Evolutionary conservation across 2,888 invertebrate species (phyloP), one percentile per base, ranked within the genome.

Genomic region (Ferrisia virgata): DNA sequence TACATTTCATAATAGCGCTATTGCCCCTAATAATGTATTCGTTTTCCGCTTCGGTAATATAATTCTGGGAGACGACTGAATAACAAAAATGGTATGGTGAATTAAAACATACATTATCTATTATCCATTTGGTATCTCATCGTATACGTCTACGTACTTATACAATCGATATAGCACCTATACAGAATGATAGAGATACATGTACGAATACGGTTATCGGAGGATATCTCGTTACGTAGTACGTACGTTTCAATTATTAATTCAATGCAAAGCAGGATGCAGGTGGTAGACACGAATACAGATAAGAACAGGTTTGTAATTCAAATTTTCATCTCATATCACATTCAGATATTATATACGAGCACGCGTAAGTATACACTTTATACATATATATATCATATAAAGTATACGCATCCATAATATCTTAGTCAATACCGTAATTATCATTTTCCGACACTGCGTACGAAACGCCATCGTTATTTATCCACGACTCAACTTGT

Each of bases 401-500:
- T 47, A 47, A 47, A 47, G 18, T 43, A 31, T 69, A 28, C 69
- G 9, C 69, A 31, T 31, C 31, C 31, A 15, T n/a, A 69, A 69
- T 22, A 13, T 25, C 18, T 64, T 2, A 82, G 40, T 81, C 64
- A 64, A 79, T 86, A 86, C 86, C 86, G 85, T 85, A 85, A 79
- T 86, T 81, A 36, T 85, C 81, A 13, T 78, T 39, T 22, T 79
- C 79, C 31, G 91, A 91, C 43, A 92, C 92, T 87, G 91, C 91
- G 88, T 93, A 93, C 87, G 92, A 92, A 88, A 94, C 93, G 85
- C 93, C 92, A 87, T 93, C 92, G 89, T 95, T 94, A 87, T 94
- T 94, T 87, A 94, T 94, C 96, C 96, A 96, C 79, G 95, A 94
- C 83, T 94, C 91, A 86, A 97, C 95, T 88, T 91, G 92, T 86